Evolutionary conservation across 2,113 vertebrate species (phyloP), one percentile per base, ranked within the genome.

Genomic region (Sapajus apella): DNA sequence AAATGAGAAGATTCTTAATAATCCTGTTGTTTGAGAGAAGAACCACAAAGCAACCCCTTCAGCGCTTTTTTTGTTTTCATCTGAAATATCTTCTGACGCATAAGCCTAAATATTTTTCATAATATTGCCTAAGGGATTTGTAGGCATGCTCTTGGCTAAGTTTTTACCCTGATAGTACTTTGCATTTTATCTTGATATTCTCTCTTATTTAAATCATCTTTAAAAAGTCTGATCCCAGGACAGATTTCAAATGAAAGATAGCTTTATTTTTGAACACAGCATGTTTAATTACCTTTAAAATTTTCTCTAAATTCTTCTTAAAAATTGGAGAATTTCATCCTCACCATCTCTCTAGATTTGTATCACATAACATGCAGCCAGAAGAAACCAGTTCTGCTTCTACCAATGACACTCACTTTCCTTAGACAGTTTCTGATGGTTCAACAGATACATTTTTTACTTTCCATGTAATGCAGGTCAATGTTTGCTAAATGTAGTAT

Each of bases 41-140:
- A 2, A 70, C 8, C 40, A 2, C 52, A 35, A 94, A 13, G 17
- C 1, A 85, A 0, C 9, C 0, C 7, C 5, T 55, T 61, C 25
- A 68, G 23, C 88, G 56, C 1, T 16, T 16, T 85, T 87, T 52
- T 56, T 43, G 4, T 43, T 21, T 79, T 14, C 13, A 72, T 70
- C 16, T 72, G 30, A 86, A 87, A 64, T 16, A 75, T n/a, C 40
- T 70, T 75, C n/a, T 40, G 3, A 87, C 17, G 1, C 21, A 50
- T 40, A 11, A 64, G 9, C 14, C 68, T 68, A 61, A 87, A 56
- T 82, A 8, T 13, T 76, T 73, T 61, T 90, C 76, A 6, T 73
- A 14, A 88, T 85, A 37, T 45, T 45, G 58, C 21, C 23, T 75
- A 86, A 94, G 2, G 6, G 13, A 75, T 43, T 94, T 84, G 30